Evolutionary conservation across 2,113 vertebrate species (phyloP).

Genomic region (Silurus meridionalis): DNA sequence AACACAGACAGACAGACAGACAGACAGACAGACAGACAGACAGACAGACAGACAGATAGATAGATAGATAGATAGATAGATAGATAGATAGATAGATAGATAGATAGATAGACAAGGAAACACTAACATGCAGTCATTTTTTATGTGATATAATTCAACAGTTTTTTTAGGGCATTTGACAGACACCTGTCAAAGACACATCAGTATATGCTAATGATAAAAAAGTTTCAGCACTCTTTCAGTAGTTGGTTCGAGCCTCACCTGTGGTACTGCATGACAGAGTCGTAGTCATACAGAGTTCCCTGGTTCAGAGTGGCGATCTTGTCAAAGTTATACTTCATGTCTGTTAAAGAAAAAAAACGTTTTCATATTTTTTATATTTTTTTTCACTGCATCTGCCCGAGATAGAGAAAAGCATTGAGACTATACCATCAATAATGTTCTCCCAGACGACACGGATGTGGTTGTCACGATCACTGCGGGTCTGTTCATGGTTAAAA

Average conservation of each 20-base stretch:
- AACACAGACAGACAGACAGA: too few species aligned
- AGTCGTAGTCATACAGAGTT: slow-evolving; percentile 58
- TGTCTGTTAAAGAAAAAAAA: slow-evolving; percentile 38
- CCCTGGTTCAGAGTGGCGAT: slow-evolving; percentile 57
- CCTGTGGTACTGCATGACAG: slow-evolving; percentile 62
- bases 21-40: too few species aligned
- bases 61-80: too few species aligned
- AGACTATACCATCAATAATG: slow-evolving; percentile 31
- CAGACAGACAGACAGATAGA: too few species aligned
- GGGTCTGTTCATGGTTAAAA: slow-evolving; percentile 64
- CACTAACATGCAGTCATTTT: too few species aligned
- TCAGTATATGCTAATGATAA: not conserved
- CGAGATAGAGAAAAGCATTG: not conserved
- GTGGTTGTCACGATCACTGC: slow-evolving; percentile 60
- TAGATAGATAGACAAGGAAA: too few species aligned
- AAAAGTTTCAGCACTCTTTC: not conserved
- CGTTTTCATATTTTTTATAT: not conserved
- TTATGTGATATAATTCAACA: too few species aligned
- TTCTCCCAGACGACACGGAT: slow-evolving; percentile 56
- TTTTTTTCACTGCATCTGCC: not conserved
- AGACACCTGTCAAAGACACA: too few species aligned
- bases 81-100: too few species aligned
- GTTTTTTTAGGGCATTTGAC: too few species aligned
- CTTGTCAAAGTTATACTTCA: slow-evolving; percentile 52
- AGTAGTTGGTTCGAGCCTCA: not conserved